Conservation (phyloP, 2,113 vertebrate genomes). For the Rhegmatorhina hoffmannsi region DNA sequence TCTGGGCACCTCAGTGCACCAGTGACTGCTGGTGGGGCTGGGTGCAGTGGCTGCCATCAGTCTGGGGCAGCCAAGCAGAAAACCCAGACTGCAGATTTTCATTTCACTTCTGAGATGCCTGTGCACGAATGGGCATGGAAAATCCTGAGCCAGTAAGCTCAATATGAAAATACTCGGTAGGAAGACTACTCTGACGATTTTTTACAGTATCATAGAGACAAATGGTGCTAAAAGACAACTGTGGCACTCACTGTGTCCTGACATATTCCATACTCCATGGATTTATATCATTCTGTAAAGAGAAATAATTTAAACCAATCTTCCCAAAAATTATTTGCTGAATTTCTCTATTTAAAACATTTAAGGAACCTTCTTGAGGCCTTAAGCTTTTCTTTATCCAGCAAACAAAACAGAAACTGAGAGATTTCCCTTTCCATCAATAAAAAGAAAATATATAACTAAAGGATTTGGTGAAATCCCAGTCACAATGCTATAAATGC, state of each 20-base stretch:
- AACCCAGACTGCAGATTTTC: background rate
- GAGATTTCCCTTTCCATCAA: background rate
- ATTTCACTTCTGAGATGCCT: background rate
- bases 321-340: background rate
- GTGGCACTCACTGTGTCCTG: background rate
- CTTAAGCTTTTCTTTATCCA: background rate
- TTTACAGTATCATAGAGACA: background rate
- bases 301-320: background rate
- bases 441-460: background rate
- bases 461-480: background rate
- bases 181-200: background rate
- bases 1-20: fast-evolving
- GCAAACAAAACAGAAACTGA: background rate
- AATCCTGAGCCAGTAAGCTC: background rate
- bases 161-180: background rate
- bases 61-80: background rate
- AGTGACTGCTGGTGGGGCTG: fast-evolving
- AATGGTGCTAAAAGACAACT: background rate
- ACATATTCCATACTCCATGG: background rate
- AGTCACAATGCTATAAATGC: background rate
- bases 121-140: background rate
- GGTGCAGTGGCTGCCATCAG: fast-evolving
- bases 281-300: background rate
- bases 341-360: background rate
- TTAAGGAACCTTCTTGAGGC: background rate